Evolutionary conservation across 2,888 invertebrate species (phyloP).

Genomic region (Athetis lepigone): DNA sequence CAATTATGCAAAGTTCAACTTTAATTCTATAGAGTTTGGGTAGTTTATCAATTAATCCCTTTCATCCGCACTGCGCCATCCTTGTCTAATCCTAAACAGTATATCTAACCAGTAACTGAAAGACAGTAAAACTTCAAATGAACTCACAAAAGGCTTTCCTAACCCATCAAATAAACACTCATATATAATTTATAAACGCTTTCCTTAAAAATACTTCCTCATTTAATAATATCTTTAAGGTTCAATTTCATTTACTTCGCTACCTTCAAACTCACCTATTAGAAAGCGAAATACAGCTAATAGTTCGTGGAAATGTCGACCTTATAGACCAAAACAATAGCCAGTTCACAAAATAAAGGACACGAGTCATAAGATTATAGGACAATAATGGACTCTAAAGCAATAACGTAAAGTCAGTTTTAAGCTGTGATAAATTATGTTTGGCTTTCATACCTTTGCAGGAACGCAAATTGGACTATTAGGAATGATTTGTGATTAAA

Average conservation of each 20-base stretch:
- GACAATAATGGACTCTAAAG: conserved; percentile 36
- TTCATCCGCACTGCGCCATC: conserved; percentile 21
- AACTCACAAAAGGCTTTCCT: conserved; percentile 54
- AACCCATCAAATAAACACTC: conserved; percentile 65
- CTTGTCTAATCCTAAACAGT: conserved; percentile 2
- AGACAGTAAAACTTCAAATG: conserved; percentile 44
- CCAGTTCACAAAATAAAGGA: conserved; percentile 52
- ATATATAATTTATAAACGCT: conserved; percentile 66
- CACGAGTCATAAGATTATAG: conserved; percentile 9
- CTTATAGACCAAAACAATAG: conserved; percentile 68
- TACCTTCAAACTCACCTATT: conserved; percentile 52
- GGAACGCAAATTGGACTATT: not conserved
- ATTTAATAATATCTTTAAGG: conserved; percentile 62
- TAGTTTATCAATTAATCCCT: too few species aligned
- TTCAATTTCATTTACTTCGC: conserved; percentile 65
- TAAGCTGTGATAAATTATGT: conserved; percentile 1
- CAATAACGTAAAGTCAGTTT: conserved; percentile 20
- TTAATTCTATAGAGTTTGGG: too few species aligned
- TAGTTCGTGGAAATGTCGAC: conserved; percentile 68
- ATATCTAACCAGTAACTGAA: conserved; percentile 4
- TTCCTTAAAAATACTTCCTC: conserved; percentile 67
- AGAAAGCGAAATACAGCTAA: conserved; percentile 49
- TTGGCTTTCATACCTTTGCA: conserved; percentile 1
- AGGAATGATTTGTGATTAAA: conserved; percentile 10
- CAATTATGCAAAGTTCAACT: too few species aligned